Conservation (phyloP, 2,888 invertebrate genomes). For the Baccha elongata region DNA sequence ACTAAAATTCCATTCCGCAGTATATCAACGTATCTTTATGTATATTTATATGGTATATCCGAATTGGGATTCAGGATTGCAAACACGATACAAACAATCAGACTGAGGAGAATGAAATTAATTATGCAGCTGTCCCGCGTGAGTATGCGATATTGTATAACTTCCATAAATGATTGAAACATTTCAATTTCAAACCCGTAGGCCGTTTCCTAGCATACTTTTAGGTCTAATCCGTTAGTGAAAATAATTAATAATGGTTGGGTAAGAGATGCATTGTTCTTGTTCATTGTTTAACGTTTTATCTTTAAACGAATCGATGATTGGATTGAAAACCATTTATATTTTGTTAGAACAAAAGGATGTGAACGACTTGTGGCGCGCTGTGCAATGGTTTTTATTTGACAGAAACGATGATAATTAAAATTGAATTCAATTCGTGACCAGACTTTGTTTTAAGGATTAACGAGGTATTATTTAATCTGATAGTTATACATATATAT, state of each 20-base stretch:
- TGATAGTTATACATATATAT: background rate
- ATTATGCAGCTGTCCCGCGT: conserved; percentile 58
- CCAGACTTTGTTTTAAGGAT: conserved; percentile 26
- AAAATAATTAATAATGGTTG: conserved; percentile 46
- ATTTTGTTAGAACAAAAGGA: conserved; percentile 41
- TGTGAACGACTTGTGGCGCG: background rate
- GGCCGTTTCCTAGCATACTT: conserved; percentile 1
- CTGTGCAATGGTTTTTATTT: conserved; percentile 27
- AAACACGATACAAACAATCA: conserved; percentile 57
- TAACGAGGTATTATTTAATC: conserved; percentile 8
- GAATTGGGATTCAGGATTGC: conserved; percentile 19
- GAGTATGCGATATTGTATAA: conserved; percentile 34
- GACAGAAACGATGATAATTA: conserved; percentile 36
- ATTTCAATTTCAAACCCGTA: conserved; percentile 40
- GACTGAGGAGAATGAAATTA: conserved; percentile 55
- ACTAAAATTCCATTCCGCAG: conserved; percentile 50
- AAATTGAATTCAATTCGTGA: conserved; percentile 52
- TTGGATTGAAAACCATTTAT: conserved; percentile 60
- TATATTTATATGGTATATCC: background rate
- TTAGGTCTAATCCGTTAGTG: conserved; percentile 42
- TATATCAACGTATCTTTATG: too few relatives aligned
- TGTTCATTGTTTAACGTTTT: conserved; percentile 15
- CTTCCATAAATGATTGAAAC: conserved; percentile 57
- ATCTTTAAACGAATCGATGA: conserved; percentile 57
- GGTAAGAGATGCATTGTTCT: conserved; percentile 8